Percentiles rank a stretch among this genome's conserved stretches.
Conservation (phyloP, 2,888 invertebrate species). For the Spodoptera picta region DNA sequence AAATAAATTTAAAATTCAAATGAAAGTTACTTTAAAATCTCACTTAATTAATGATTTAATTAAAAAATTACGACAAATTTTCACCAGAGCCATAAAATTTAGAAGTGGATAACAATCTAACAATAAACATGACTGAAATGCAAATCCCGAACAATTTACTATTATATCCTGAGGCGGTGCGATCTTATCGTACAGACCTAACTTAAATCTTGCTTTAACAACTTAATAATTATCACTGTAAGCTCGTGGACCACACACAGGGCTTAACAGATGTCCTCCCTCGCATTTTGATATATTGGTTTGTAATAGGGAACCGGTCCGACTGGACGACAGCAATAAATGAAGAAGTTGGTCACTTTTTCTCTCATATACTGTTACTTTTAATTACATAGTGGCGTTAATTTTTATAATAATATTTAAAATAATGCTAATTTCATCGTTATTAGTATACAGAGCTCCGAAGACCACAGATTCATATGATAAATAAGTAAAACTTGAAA, state of each 20-base stretch:
- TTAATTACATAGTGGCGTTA: not conserved
- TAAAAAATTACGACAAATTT: not conserved
- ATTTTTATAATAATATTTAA: not conserved
- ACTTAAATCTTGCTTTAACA: constrained; percentile 68
- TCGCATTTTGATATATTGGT: constrained; percentile 70
- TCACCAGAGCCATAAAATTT: constrained; percentile 20
- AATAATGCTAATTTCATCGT: not conserved
- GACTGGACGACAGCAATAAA: constrained; percentile 22
- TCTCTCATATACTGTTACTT: constrained; percentile 18
- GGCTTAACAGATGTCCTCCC: constrained; percentile 69
- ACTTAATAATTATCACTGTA: constrained; percentile 70
- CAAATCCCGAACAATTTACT: constrained; percentile 57
- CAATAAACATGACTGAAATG: constrained; percentile 60
- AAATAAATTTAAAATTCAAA: not conserved
- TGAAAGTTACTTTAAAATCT: constrained; percentile 5
- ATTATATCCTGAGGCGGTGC: constrained; percentile 53
- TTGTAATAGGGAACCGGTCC: constrained; percentile 48
- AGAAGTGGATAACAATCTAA: constrained; percentile 43
- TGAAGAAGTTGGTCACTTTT: constrained; percentile 21
- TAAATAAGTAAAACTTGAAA: no score
- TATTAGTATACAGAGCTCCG: constrained; percentile 1
- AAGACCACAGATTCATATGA: no score
- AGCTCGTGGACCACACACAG: constrained; percentile 71
- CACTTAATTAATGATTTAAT: not conserved
- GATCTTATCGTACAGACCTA: constrained; percentile 60